These are phyloP conservation scores for Eupithecia vulgata DNA, from an alignment of 2,888 invertebrate genomes.

Conservation along the genomic window DNA sequence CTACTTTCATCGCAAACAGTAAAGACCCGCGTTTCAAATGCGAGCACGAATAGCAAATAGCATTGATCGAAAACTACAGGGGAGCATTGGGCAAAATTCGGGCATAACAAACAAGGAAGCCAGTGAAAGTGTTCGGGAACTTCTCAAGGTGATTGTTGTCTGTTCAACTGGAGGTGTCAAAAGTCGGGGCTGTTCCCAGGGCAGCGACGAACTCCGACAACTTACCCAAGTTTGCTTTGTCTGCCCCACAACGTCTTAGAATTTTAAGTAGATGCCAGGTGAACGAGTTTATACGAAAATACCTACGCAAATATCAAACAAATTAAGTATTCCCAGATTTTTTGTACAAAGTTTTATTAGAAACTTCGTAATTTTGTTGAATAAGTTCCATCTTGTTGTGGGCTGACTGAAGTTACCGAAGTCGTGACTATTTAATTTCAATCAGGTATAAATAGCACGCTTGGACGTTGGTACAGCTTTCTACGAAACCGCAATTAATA, in stretches of 20 bases:
- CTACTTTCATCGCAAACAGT: neutral
- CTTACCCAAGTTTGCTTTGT: conserved; percentile 63
- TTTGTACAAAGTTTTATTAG: conserved; percentile 53
- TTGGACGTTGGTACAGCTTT: neutral
- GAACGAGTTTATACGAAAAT: conserved; percentile 68
- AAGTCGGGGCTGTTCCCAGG: conserved; percentile 57
- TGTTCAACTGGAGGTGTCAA: conserved; percentile 66
- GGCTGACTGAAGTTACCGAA: conserved; percentile 4
- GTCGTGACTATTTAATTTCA: neutral
- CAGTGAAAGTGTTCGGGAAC: conserved; percentile 59
- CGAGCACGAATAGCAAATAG: neutral
- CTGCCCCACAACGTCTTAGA: conserved; percentile 66
- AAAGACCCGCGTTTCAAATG: neutral
- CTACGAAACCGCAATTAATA: neutral
- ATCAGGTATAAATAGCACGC: neutral
- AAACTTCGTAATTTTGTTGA: conserved; percentile 3
- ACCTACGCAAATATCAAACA: conserved; percentile 64
- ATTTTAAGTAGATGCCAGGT: conserved; percentile 76
- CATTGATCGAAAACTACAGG: neutral
- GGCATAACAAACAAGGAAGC: conserved; percentile 33
- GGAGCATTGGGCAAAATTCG: conserved; percentile 12
- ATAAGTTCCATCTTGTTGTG: conserved; percentile 4
- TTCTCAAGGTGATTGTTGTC: conserved; percentile 63
- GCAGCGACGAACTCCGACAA: conserved; percentile 56
- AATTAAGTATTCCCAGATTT: conserved; percentile 59